Base-by-base conservation (phyloP, 2,797 vertebrate species). In the Botia almorhae region DNA sequence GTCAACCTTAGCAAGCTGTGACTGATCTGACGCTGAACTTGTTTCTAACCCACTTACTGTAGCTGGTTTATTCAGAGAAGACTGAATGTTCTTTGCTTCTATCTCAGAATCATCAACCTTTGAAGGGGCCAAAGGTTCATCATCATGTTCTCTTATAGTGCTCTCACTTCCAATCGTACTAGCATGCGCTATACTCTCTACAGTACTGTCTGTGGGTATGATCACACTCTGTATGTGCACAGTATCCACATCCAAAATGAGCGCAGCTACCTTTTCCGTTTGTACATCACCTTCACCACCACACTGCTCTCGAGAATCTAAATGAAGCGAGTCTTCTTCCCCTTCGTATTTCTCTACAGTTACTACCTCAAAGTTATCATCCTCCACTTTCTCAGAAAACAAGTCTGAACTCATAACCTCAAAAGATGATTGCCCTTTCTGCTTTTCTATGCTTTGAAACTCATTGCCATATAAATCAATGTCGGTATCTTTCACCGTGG, bases 181-280 rank as follows among this genome's bases (percentile, higher is more conserved):
- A 69, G 29, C 4, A 21, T 63, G 83, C 33, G 48, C 29, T 53
- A 72, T 64, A 13, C 29, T 70, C 19, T 17, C 46, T 16, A 19
- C 76, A 33, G 76, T 60, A 65, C 39, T 65, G 43, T 65, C 76
- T 53, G 53, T 53, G 17, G 64, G 19, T 21, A 26, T 23, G 10
- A 80, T 77, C 36, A n/a, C 4, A 69, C 56, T 69, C 29, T 83
- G 71, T 60, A 85, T 81, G 48, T 64, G 43, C 33, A 87, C 48
- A 17, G 60, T 33, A 72, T 84, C 78, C 7, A 29, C 29, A 69
- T 89, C 83, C 48, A 87, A 80, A 67, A 84, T 85, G 36, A 88
- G 3, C 0, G 39, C 14, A 17, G 80, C 80, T 23, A 86, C 69
- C 77, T 77, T 82, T 76, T 63, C 84, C 65, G 23, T 73, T 48